Base-by-base conservation (phyloP, 2,888 invertebrate species). In the Dione vanillae region DNA sequence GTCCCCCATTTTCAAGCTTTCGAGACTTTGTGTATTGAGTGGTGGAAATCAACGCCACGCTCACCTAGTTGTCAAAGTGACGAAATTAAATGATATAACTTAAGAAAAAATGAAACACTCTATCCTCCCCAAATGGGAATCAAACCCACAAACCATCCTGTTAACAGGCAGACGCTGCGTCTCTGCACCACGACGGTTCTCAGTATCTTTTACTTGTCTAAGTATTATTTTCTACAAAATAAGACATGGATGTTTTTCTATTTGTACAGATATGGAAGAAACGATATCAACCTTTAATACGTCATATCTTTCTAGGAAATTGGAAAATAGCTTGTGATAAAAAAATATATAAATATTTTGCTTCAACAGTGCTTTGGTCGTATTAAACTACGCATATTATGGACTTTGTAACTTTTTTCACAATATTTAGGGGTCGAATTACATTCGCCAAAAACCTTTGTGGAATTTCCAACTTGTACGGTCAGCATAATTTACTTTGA, bases 401-500 rank as follows among this genome's bases (percentile, higher is more conserved):
- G 37, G 12, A 40, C 9, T 19, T 40, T 40, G 11, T 37, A 47
- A 37, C 49, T 37, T 52, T 69, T 62, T 45, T 1, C 40, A 6
- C 9, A 62, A 45, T 52, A 0, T 52, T 52, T 35, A 35, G 43
- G 59, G 27, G 27, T 27, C 14, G 43, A 68, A 52, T 54, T 19
- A 37, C n/a, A 54, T 68, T 62, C 51, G n/a, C 49, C 12, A 14
- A 1, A 62, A 69, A 62, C 61, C 68, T 37, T 69, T 43, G 59
- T 61, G 67, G 52, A 43, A 52, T 67, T 62, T 20, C 40, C 41
- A 69, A 54, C 68, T 64, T 69, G 27, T 51, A 61, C 67, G 68
- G 61, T 69, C 68, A 69, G 62, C 68, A 54, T 67, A 67, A 67
- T 69, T 69, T 69, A 69, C 68, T 69, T 69, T 37, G 35, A 35